Base-by-base conservation (phyloP, 2,888 invertebrate species). In the Baccha elongata region DNA sequence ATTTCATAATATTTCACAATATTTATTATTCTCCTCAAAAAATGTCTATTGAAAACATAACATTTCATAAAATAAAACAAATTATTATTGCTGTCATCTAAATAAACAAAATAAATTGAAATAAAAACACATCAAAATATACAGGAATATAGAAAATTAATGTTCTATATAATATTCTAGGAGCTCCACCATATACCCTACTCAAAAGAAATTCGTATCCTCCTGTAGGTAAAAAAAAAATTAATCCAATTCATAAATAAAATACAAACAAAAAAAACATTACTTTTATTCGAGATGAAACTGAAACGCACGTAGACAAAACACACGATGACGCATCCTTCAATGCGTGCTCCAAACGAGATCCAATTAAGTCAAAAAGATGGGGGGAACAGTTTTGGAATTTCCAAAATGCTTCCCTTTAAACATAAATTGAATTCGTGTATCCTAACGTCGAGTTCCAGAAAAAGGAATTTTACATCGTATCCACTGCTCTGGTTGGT, bases 391-490 rank as follows among this genome's bases (percentile, higher is more conserved):
- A 74, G 67, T 74, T 75, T 68, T 44, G 74, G 68, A 75, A 75
- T 75, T 68, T 75, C 60, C 68, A 75, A 75, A 68, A 68, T 32
- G 71, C 23, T 55, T 11, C 60, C 64, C 69, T 53, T 71, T 55
- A 64, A 64, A 71, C 76, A 76, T 71, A 64, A 71, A 76, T 76
- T 76, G 71, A 76, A 71, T 76, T 76, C 48, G 71, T 71, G 64
- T 71, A 48, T 46, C 32, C 48, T 64, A 37, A 40, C 40, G 32
- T 13, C 42, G 32, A 29, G 50, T 32, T 75, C n/a, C 68, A 32
- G 58, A 52, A 52, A n/a, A 15, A 19, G 60, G 50, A 35, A 50
- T 53, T 52, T 19, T 19, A 48, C 17, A 58, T 46, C 23, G 10
- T 10, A n/a, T 35, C 6, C 23, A 21, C 21, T n/a, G n/a, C 0